Conservation (phyloP, 2,797 vertebrate species). For the Sebastes matsubarae region DNA sequence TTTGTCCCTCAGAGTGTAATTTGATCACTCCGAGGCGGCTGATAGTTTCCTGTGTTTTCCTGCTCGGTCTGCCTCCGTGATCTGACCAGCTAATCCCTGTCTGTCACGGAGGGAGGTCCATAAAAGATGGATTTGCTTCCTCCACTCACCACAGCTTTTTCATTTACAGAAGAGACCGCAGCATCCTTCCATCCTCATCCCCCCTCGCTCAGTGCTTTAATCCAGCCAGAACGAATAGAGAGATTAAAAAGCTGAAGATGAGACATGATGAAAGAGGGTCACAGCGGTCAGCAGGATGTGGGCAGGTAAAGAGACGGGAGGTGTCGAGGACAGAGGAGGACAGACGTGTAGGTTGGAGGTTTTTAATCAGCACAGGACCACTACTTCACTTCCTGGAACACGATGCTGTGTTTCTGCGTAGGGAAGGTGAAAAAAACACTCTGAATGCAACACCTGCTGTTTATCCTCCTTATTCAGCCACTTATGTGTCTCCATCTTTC, state of each 20-base stretch:
- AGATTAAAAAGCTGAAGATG: slow-evolving; percentile 50
- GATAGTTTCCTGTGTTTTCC: slow-evolving; percentile 15
- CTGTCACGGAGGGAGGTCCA: slow-evolving; percentile 44
- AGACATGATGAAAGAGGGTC: slow-evolving; percentile 29
- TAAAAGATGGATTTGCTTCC: slow-evolving; percentile 65
- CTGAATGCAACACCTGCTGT: slow-evolving; percentile 66
- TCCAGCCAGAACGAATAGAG: slow-evolving; percentile 36
- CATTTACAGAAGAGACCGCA: slow-evolving; percentile 29
- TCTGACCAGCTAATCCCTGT: slow-evolving; percentile 53
- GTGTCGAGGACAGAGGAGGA: background rate
- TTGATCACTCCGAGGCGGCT: background rate
- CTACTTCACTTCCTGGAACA: slow-evolving; percentile 64
- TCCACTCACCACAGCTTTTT: slow-evolving; percentile 39
- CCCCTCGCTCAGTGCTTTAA: slow-evolving; percentile 33
- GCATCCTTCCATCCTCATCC: slow-evolving; percentile 10
- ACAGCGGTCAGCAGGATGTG: slow-evolving; percentile 37
- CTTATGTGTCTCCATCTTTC: slow-evolving; percentile 25
- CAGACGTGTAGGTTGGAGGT: background rate
- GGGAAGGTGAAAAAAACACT: slow-evolving; percentile 23
- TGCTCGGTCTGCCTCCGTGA: slow-evolving; percentile 5
- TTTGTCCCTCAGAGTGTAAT: background rate
- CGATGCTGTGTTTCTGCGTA: slow-evolving; percentile 34
- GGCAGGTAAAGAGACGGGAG: slow-evolving; percentile 19
- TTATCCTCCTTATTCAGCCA: slow-evolving; percentile 35
- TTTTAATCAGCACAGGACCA: slow-evolving; percentile 53